Evolutionary conservation across 2,797 vertebrate genomes (phyloP).

Genomic region (Argya squamiceps): DNA sequence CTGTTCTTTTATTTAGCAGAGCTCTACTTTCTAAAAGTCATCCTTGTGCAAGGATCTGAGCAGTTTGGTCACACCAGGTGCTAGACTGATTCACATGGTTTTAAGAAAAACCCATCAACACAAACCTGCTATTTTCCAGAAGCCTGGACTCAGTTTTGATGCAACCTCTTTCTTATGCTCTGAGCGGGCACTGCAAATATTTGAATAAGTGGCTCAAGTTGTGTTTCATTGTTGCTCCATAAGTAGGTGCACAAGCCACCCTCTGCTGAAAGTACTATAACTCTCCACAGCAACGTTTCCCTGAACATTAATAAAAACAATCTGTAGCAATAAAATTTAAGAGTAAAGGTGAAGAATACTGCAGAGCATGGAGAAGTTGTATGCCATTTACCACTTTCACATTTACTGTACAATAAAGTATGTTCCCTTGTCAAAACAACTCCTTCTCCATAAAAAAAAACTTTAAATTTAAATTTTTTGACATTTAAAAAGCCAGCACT

Average conservation of each 20-base stretch:
- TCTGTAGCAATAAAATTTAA: not conserved
- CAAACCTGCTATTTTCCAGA: not conserved
- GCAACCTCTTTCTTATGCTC: not conserved
- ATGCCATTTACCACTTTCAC: not conserved
- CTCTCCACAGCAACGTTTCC: not conserved
- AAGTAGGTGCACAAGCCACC: not conserved
- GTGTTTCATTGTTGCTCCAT: not conserved
- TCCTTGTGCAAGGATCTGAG: not conserved
- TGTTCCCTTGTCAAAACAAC: slow-evolving; percentile 42
- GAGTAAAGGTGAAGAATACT: not conserved
- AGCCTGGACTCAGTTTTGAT: not conserved
- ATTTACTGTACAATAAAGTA: slow-evolving; percentile 3
- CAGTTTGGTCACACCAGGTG: not conserved
- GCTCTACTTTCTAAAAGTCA: not conserved
- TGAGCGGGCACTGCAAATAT: not conserved
- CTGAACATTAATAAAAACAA: not conserved
- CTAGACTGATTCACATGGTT: not conserved
- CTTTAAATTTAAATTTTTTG: slow-evolving; percentile 17
- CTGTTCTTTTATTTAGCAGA: not conserved
- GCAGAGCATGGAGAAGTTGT: not conserved
- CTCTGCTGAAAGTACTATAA: not conserved
- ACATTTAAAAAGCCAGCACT: slow-evolving; percentile 45
- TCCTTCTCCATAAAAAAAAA: not conserved
- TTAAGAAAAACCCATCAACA: not conserved
- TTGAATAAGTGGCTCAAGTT: not conserved